Percentiles rank a stretch among this genome's conserved stretches.
These are phyloP conservation scores for Euura saliciscinereae DNA, from an alignment of 1,140 invertebrate genomes.

Conservation along the genomic window DNA sequence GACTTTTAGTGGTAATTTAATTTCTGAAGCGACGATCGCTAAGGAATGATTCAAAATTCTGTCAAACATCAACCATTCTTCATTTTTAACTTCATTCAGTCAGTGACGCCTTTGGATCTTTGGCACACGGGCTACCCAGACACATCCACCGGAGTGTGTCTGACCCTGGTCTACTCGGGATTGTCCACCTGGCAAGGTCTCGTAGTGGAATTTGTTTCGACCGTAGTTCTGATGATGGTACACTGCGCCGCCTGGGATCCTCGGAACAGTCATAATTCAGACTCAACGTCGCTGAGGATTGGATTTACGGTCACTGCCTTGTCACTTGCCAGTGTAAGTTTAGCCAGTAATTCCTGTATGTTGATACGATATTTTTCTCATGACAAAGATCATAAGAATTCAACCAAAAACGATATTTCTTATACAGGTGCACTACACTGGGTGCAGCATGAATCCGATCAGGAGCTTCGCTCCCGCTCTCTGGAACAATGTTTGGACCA, in stretches of 20 bases:
- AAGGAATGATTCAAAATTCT: background rate
- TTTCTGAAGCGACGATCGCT: no score
- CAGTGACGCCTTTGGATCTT: slow-evolving; percentile 56
- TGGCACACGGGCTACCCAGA: slow-evolving; percentile 36
- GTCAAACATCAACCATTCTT: slow-evolving; percentile 9
- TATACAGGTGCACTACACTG: slow-evolving; percentile 66
- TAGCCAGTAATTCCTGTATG: background rate
- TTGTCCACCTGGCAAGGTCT: slow-evolving; percentile 57
- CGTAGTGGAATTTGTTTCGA: slow-evolving; percentile 66
- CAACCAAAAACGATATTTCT: no score
- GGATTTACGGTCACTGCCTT: slow-evolving; percentile 67
- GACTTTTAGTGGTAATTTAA: slow-evolving; percentile 61
- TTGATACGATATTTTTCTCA: slow-evolving; percentile 11
- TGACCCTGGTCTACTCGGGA: slow-evolving; percentile 62
- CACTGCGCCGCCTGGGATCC: slow-evolving; percentile 72
- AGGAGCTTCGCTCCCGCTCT: slow-evolving; percentile 77
- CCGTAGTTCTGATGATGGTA: slow-evolving; percentile 64
- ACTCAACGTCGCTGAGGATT: slow-evolving; percentile 68
- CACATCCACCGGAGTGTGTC: slow-evolving; percentile 59
- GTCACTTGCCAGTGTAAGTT: slow-evolving; percentile 62
- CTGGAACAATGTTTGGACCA: slow-evolving; percentile 66
- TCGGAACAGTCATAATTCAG: slow-evolving; percentile 61
- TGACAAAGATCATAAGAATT: no score
- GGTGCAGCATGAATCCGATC: slow-evolving; percentile 83
- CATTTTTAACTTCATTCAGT: slow-evolving; percentile 23